Percentiles rank a stretch among this genome's conserved stretches.
These are phyloP conservation scores for Campylorhamphus procurvoides DNA, from an alignment of 2,113 vertebrate species.

Conservation along the genomic window DNA sequence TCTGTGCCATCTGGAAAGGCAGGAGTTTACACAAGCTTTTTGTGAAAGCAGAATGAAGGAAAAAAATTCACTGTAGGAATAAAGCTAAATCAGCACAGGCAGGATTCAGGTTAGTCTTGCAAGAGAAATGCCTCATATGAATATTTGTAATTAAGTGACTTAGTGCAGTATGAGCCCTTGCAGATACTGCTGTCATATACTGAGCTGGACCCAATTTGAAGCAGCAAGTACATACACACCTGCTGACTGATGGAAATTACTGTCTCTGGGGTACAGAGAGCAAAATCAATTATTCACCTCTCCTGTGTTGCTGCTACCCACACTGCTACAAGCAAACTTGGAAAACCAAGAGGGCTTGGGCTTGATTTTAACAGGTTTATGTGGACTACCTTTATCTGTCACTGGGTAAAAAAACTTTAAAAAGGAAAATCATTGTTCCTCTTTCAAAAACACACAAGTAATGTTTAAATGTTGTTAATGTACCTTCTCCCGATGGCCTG, in stretches of 20 bases:
- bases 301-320: constrained; percentile 34
- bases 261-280: constrained; percentile 48
- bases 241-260: constrained; percentile 71
- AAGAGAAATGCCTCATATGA: constrained; percentile 26
- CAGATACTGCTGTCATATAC: constrained; percentile 35
- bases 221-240: constrained; percentile 40
- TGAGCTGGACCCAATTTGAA: constrained; percentile 46
- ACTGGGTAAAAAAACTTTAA: not conserved
- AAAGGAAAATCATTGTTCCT: constrained; percentile 26
- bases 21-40: not conserved
- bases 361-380: constrained; percentile 49
- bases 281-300: constrained; percentile 74
- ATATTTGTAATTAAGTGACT: constrained; percentile 52
- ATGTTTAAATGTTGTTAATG: not conserved
- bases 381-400: not conserved
- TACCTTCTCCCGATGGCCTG: not conserved
- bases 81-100: not conserved
- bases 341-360: constrained; percentile 31
- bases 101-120: not conserved
- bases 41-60: not conserved
- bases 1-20: not conserved
- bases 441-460: not conserved
- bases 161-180: not conserved
- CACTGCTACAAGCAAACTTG: constrained; percentile 4
- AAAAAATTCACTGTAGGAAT: not conserved